Conservation (phyloP, 2,888 invertebrate genomes). For the Syritta pipiens region DNA sequence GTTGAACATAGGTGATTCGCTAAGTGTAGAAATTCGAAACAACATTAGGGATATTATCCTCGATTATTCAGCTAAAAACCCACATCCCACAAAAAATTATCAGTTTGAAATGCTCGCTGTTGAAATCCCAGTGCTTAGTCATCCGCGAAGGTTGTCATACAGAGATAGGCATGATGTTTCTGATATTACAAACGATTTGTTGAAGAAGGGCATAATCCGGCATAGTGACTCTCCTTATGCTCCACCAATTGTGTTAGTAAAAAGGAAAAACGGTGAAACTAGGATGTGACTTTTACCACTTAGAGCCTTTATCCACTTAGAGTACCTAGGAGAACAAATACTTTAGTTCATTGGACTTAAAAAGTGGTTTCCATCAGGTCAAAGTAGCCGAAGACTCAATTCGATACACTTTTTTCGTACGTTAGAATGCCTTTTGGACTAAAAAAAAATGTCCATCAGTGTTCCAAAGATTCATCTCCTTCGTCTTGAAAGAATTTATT, state of each 20-base stretch:
- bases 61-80: neutral
- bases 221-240: conserved; percentile 51
- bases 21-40: neutral
- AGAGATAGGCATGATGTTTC: conserved; percentile 25
- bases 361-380: conserved; percentile 69
- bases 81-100: neutral
- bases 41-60: conserved; percentile 1
- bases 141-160: conserved; percentile 31
- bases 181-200: conserved; percentile 44
- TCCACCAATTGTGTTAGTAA: conserved; percentile 40
- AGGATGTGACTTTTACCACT: conserved; percentile 41
- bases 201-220: conserved; percentile 42
- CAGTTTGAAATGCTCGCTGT: conserved; percentile 5
- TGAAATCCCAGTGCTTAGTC: neutral
- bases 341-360: conserved; percentile 63
- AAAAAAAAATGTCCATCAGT: conserved; percentile 45
- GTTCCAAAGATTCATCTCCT: conserved; percentile 48
- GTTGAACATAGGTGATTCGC: neutral
- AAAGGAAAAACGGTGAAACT: conserved; percentile 35
- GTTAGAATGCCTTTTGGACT: conserved; percentile 63
- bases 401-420: conserved; percentile 68
- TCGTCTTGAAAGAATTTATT: conserved; percentile 13
- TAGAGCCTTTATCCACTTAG: conserved; percentile 52
- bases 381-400: conserved; percentile 61
- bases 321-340: conserved; percentile 49